These are phyloP conservation scores for Antedon mediterranea DNA, from an alignment of 53 echinoderm and acorn worm genomes.

Conservation along the genomic window DNA sequence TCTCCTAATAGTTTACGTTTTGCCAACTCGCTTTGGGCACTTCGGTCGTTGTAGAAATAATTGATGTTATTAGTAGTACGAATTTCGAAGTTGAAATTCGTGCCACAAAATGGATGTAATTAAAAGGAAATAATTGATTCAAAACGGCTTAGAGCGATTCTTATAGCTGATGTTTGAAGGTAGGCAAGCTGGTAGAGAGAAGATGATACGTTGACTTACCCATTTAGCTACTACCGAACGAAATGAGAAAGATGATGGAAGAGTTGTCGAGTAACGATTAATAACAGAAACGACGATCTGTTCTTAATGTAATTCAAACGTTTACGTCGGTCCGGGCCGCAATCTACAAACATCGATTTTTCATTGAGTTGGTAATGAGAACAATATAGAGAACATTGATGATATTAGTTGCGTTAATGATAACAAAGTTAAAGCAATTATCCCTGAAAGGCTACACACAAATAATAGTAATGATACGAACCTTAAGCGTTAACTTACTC, in stretches of 20 bases:
- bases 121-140: slow-evolving; percentile 1
- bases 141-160: background rate
- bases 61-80: slow-evolving; percentile 1
- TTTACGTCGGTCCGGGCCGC: background rate
- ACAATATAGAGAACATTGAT: background rate
- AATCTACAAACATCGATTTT: background rate
- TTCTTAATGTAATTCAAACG: background rate
- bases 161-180: background rate
- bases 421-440: background rate
- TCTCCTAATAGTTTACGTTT: too few species aligned
- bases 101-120: background rate
- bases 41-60: background rate
- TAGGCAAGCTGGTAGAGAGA: background rate
- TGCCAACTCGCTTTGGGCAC: background rate
- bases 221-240: background rate
- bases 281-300: background rate
- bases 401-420: background rate
- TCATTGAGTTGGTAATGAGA: background rate
- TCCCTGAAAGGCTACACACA: background rate
- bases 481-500: too few species aligned
- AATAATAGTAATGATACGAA: background rate
- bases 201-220: background rate
- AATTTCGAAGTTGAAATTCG: background rate
- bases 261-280: background rate
- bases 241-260: background rate